Percentiles rank a stretch among this genome's conserved stretches.
Conservation (phyloP, 2,113 vertebrate genomes). For the Marmota monax region DNA sequence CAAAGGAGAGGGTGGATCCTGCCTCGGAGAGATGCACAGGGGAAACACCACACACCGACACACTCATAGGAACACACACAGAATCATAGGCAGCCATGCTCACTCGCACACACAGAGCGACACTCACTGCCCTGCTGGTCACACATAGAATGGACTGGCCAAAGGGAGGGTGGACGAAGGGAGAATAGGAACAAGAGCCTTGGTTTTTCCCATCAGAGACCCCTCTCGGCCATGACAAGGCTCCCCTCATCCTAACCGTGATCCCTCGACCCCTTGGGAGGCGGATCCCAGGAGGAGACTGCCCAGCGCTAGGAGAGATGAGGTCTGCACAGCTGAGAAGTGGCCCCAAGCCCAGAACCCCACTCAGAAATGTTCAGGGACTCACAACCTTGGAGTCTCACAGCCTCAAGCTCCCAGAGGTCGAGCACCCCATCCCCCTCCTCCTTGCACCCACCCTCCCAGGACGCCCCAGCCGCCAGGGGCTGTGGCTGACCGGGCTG, state of each 20-base stretch:
- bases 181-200: background rate
- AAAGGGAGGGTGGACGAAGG: background rate
- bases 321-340: background rate
- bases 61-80: background rate
- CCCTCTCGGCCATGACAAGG: background rate
- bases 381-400: background rate
- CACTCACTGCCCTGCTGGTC: conserved; percentile 28
- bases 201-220: background rate
- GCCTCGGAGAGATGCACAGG: background rate
- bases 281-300: background rate
- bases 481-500: background rate
- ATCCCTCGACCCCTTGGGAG: background rate
- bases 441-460: background rate
- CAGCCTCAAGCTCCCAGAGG: background rate
- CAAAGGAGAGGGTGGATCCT: conserved; percentile 25
- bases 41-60: background rate
- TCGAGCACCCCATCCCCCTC: background rate
- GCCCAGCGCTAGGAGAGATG: background rate
- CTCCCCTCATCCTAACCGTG: background rate
- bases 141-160: conserved; percentile 23
- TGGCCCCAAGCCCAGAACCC: background rate
- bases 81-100: background rate
- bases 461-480: background rate
- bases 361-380: background rate
- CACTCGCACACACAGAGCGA: background rate